Evolutionary conservation across 2,797 vertebrate genomes (phyloP).

Genomic region (Erethizon dorsatum): DNA sequence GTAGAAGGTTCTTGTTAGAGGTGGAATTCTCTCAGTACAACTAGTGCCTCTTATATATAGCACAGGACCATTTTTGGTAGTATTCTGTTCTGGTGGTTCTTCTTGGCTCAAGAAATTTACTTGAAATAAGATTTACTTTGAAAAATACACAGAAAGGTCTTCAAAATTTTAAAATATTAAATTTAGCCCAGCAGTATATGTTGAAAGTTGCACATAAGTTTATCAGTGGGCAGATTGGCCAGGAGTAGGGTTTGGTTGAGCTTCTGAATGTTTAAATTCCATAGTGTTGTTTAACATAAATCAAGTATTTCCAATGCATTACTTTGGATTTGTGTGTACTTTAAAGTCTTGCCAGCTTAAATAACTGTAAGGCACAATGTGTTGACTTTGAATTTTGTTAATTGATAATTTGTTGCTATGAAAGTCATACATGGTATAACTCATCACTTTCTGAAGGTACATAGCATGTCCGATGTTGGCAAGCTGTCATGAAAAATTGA

Average conservation of each 20-base stretch:
- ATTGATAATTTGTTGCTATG: conserved; percentile 71
- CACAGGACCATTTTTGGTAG: conserved; percentile 76
- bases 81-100: conserved; percentile 86
- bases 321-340: conserved; percentile 79
- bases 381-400: conserved; percentile 78
- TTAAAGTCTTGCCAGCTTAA: conserved; percentile 82
- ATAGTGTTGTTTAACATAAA: conserved; percentile 76
- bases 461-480: conserved; percentile 66
- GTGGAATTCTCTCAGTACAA: conserved; percentile 85
- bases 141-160: conserved; percentile 75
- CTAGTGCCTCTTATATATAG: conserved; percentile 78
- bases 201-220: conserved; percentile 78
- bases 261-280: conserved; percentile 74
- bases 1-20: conserved; percentile 82
- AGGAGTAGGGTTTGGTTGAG: conserved; percentile 74
- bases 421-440: conserved; percentile 65
- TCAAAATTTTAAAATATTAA: conserved; percentile 77
- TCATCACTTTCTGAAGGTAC: conserved; percentile 72
- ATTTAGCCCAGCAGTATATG: conserved; percentile 71
- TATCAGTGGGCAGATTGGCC: conserved; percentile 66
- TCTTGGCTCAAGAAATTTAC: conserved; percentile 86
- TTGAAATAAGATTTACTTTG: conserved; percentile 81
- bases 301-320: conserved; percentile 79
- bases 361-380: conserved; percentile 76
- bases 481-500: conserved; percentile 61